Conservation (phyloP, 2,113 vertebrate species). For the Anseranas semipalmata region DNA sequence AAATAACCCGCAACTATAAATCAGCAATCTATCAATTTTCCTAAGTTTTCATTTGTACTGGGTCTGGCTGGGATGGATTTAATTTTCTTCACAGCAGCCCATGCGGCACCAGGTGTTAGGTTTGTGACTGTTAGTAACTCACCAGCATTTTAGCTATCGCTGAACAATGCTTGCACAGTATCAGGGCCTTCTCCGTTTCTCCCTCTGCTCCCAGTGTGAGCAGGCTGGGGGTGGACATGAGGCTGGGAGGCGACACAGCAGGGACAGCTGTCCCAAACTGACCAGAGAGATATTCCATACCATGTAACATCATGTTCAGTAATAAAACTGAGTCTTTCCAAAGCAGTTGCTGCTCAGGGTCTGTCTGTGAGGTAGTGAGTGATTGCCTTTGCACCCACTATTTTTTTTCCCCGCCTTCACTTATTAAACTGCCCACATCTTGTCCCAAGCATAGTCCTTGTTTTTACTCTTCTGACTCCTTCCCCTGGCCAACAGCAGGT, state of each 20-base stretch:
- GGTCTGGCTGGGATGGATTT: neutral
- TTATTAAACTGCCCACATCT: neutral
- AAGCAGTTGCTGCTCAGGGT: neutral
- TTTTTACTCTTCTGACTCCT: neutral
- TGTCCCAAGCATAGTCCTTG: neutral
- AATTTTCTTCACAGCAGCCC: neutral
- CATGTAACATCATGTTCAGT: accelerated
- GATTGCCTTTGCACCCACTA: neutral
- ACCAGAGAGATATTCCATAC: neutral
- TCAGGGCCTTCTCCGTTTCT: neutral
- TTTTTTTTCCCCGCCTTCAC: neutral
- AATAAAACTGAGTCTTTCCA: neutral
- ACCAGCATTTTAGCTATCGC: neutral
- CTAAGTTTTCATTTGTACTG: neutral
- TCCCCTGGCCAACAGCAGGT: neutral
- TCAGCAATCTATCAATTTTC: neutral
- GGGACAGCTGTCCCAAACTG: neutral
- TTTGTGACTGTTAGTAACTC: neutral
- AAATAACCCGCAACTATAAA: neutral
- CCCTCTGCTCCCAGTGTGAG: neutral
- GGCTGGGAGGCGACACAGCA: neutral
- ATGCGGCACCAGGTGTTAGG: neutral
- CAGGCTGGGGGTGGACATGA: neutral
- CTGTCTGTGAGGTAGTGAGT: neutral
- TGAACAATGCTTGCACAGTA: neutral